Conservation (phyloP, 2,888 invertebrate genomes). For the Euphydryas editha region DNA sequence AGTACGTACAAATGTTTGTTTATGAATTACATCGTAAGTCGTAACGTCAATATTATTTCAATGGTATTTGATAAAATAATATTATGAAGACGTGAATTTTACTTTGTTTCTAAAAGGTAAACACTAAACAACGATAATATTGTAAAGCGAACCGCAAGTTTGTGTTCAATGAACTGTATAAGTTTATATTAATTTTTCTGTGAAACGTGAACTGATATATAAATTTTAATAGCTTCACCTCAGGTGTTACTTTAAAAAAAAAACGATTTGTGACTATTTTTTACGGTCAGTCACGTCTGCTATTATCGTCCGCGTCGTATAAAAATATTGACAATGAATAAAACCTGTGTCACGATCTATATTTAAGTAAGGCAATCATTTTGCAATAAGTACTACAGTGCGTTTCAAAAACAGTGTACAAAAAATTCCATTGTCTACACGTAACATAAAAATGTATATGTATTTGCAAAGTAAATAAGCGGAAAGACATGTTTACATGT, state of each 20-base stretch:
- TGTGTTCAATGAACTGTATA: constrained; percentile 16
- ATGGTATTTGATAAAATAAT: constrained; percentile 38
- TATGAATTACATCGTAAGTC: constrained; percentile 24
- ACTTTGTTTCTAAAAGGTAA: constrained; percentile 35
- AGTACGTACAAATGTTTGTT: constrained; percentile 27
- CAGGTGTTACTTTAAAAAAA: not conserved
- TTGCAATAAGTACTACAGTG: constrained; percentile 11
- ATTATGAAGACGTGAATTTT: constrained; percentile 24
- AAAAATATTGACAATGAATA: constrained; percentile 28
- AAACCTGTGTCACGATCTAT: constrained; percentile 33
- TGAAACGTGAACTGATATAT: not conserved
- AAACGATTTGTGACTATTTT: constrained; percentile 2
- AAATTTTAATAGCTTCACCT: not conserved
- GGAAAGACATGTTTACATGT: not conserved
- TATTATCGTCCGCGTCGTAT: constrained; percentile 7
- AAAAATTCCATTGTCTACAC: constrained; percentile 10
- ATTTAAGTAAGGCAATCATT: constrained; percentile 23
- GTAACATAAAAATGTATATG: constrained; percentile 4
- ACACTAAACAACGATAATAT: constrained; percentile 31
- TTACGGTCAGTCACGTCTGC: not conserved
- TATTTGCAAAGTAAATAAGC: constrained; percentile 7
- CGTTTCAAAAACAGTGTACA: not conserved
- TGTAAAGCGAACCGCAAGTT: constrained; percentile 20
- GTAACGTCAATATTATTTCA: constrained; percentile 36
- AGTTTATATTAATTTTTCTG: not conserved